Conservation (phyloP, 2,888 invertebrate genomes). For the Azorinus chamasolen region DNA sequence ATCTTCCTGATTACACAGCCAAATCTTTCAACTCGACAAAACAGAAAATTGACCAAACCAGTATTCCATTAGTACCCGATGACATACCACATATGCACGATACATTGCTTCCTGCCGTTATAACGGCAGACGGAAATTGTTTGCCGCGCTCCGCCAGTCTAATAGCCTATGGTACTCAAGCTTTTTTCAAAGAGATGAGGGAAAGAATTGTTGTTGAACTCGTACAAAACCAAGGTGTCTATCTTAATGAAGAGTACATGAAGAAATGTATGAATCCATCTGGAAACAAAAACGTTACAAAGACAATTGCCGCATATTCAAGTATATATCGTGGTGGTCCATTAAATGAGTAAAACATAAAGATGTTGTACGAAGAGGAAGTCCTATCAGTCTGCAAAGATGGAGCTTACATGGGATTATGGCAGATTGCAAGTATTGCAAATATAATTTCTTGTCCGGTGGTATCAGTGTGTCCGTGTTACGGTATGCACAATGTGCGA, state of each 20-base stretch:
- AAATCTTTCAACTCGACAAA: constrained; percentile 18
- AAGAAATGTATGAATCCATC: constrained; percentile 6
- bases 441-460: constrained; percentile 14
- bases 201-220: constrained; percentile 18
- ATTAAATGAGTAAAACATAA: constrained; percentile 4
- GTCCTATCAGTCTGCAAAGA: constrained; percentile 4
- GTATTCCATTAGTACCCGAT: neutral
- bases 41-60: constrained; percentile 10
- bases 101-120: constrained; percentile 11
- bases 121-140: constrained; percentile 24
- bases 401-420: constrained; percentile 15
- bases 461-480: constrained; percentile 11
- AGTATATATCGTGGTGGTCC: neutral
- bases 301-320: constrained; percentile 11
- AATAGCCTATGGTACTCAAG: constrained; percentile 23
- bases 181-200: constrained; percentile 13
- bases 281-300: constrained; percentile 10
- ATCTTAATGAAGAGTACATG: constrained; percentile 17
- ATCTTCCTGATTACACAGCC: neutral
- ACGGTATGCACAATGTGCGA: constrained; percentile 2
- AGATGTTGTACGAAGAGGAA: neutral
- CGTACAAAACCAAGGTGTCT: constrained; percentile 10
- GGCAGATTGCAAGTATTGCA: constrained; percentile 22
- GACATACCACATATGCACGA: constrained; percentile 23
- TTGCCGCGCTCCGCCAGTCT: constrained; percentile 20